Evolutionary conservation across 2,797 vertebrate genomes (phyloP).

Genomic region (Channa striata): DNA sequence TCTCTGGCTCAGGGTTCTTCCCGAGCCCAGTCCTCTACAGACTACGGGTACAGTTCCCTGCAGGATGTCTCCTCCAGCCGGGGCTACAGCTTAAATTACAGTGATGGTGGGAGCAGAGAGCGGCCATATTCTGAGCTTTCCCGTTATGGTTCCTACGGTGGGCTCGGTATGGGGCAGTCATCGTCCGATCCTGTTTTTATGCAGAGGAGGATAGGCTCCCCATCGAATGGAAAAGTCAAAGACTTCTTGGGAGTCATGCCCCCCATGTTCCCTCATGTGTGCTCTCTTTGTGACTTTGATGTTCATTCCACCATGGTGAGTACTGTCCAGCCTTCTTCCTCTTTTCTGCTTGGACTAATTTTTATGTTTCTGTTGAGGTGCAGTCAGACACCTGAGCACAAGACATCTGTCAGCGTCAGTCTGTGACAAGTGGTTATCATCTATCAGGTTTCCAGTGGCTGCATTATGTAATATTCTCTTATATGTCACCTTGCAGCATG

Average conservation of each 20-base stretch:
- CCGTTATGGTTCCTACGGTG: slow-evolving; percentile 73
- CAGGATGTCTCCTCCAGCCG: slow-evolving; percentile 68
- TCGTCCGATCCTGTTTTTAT: slow-evolving; percentile 72
- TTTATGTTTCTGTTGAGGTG: slow-evolving; percentile 32
- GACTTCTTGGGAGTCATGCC: slow-evolving; percentile 86
- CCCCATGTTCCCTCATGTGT: slow-evolving; percentile 84
- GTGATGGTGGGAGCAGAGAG: slow-evolving; percentile 63
- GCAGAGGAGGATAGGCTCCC: slow-evolving; percentile 80
- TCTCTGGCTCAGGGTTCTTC: slow-evolving; percentile 68
- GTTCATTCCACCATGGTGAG: slow-evolving; percentile 87
- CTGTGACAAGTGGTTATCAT: slow-evolving; percentile 29
- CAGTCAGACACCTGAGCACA: slow-evolving; percentile 25
- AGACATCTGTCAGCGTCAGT: slow-evolving; percentile 38
- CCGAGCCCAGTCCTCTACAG: slow-evolving; percentile 64
- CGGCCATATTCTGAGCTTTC: slow-evolving; percentile 80
- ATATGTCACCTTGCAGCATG: slow-evolving; percentile 28
- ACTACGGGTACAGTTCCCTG: slow-evolving; percentile 79
- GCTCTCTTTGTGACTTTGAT: slow-evolving; percentile 88
- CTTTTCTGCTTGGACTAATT: slow-evolving; percentile 62
- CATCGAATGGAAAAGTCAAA: slow-evolving; percentile 83
- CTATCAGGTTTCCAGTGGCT: slow-evolving; percentile 14
- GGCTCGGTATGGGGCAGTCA: slow-evolving; percentile 68
- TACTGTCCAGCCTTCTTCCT: slow-evolving; percentile 66
- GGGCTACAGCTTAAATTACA: slow-evolving; percentile 72
- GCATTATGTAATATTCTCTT: slow-evolving; percentile 17